These are phyloP conservation scores for Mirounga angustirostris DNA, from an alignment of 2,113 vertebrate genomes.

Conservation along the genomic window DNA sequence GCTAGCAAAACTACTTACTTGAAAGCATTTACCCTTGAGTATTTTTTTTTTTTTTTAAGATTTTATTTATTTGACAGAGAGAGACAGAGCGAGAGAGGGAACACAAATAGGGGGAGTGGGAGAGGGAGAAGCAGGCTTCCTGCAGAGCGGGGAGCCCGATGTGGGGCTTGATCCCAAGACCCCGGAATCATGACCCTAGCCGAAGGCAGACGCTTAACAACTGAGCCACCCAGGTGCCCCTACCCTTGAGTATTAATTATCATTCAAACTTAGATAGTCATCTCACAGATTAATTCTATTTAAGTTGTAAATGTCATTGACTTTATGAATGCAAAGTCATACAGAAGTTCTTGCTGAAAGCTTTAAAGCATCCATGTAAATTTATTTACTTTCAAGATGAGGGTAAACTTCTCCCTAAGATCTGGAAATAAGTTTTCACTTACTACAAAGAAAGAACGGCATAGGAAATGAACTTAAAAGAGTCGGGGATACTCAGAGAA, in stretches of 20 bases:
- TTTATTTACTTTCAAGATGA: constrained; percentile 2
- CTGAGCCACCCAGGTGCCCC: too few species aligned
- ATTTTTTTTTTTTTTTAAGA: neutral
- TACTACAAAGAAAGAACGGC: neutral
- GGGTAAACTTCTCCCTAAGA: neutral
- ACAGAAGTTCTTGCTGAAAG: neutral
- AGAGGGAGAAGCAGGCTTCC: too few species aligned
- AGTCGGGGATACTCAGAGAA: neutral
- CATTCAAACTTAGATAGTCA: constrained; percentile 3
- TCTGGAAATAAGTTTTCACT: constrained; percentile 13
- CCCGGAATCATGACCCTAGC: too few species aligned
- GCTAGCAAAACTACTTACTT: neutral
- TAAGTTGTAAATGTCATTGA: constrained; percentile 17
- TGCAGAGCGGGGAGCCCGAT: too few species aligned
- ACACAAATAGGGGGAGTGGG: too few species aligned
- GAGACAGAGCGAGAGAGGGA: too few species aligned
- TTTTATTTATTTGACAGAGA: too few species aligned
- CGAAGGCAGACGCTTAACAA: too few species aligned
- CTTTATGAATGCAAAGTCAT: constrained; percentile 5
- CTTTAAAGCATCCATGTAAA: neutral
- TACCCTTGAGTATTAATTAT: constrained; percentile 40
- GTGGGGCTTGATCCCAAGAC: too few species aligned
- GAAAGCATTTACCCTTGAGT: constrained; percentile 9
- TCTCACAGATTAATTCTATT: constrained; percentile 23
- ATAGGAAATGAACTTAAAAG: neutral